These are phyloP conservation scores for Condylostylus longicornis DNA, from an alignment of 1,140 invertebrate genomes.

Conservation along the genomic window DNA sequence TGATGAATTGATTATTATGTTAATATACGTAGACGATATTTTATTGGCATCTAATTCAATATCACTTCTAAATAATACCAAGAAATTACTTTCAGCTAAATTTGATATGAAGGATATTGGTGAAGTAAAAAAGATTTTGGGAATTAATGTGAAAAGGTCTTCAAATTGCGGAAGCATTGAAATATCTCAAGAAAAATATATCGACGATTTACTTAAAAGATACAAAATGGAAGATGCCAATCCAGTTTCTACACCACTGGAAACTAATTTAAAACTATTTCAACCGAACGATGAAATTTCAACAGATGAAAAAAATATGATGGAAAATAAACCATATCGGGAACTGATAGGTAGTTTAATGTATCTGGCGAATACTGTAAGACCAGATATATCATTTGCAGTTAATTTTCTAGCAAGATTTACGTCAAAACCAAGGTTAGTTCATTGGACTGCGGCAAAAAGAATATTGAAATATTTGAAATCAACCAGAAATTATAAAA, in stretches of 20 bases:
- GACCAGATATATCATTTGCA: conserved; percentile 28
- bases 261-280: conserved; percentile 13
- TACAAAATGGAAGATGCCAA: conserved; percentile 14
- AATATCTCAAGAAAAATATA: conserved; percentile 23
- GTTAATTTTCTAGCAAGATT: conserved; percentile 16
- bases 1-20: neutral
- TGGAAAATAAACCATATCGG: conserved; percentile 10
- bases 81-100: conserved; percentile 8
- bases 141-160: conserved; percentile 15
- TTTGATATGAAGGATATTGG: conserved; percentile 18
- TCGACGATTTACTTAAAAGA: conserved; percentile 18
- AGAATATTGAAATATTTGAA: conserved; percentile 18
- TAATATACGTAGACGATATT: conserved; percentile 15
- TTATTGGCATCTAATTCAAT: conserved; percentile 9
- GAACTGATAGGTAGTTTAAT: conserved; percentile 19
- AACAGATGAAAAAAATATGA: conserved; percentile 3
- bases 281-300: conserved; percentile 8
- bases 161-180: conserved; percentile 12
- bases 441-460: conserved; percentile 10
- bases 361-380: conserved; percentile 18
- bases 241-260: conserved; percentile 8
- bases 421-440: conserved; percentile 8
- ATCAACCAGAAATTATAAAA: conserved; percentile 8
- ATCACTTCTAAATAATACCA: conserved; percentile 7
- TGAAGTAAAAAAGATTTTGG: conserved; percentile 15